These are phyloP conservation scores for Nymphalis c-album DNA, from an alignment of 2,888 invertebrate genomes.

Conservation along the genomic window DNA sequence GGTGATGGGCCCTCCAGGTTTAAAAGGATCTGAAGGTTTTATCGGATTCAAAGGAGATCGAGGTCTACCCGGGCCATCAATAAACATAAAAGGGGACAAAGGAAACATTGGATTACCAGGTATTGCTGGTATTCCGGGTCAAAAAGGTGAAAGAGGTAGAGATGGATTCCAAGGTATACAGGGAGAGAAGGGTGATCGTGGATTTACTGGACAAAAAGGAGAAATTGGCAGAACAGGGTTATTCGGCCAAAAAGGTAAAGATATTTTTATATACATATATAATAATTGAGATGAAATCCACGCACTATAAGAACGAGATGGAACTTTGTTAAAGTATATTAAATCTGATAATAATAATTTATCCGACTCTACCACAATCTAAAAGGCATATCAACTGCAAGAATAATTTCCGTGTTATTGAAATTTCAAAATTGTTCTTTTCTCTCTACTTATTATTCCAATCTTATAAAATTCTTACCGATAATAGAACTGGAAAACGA, in stretches of 20 bases:
- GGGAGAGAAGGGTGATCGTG: slow-evolving; percentile 83
- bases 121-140: slow-evolving; percentile 83
- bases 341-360: too few species aligned
- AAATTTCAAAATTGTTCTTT: too few species aligned
- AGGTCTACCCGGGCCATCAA: slow-evolving; percentile 85
- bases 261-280: not conserved
- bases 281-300: too few species aligned
- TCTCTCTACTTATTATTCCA: too few species aligned
- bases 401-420: too few species aligned
- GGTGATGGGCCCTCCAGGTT: slow-evolving; percentile 71
- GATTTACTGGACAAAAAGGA: slow-evolving; percentile 82
- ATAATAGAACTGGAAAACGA: too few species aligned
- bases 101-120: slow-evolving; percentile 88
- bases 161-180: slow-evolving; percentile 81
- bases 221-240: slow-evolving; percentile 57
- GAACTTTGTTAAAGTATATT: too few species aligned
- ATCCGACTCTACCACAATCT: too few species aligned
- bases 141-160: slow-evolving; percentile 83
- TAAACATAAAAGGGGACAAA: slow-evolving; percentile 87
- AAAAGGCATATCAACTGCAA: too few species aligned
- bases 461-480: too few species aligned
- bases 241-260: slow-evolving; percentile 71
- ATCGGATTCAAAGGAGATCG: slow-evolving; percentile 83
- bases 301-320: too few species aligned
- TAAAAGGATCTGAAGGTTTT: slow-evolving; percentile 77